Conservation (phyloP, 2,888 invertebrate genomes). For the Lasius platythorax region DNA sequence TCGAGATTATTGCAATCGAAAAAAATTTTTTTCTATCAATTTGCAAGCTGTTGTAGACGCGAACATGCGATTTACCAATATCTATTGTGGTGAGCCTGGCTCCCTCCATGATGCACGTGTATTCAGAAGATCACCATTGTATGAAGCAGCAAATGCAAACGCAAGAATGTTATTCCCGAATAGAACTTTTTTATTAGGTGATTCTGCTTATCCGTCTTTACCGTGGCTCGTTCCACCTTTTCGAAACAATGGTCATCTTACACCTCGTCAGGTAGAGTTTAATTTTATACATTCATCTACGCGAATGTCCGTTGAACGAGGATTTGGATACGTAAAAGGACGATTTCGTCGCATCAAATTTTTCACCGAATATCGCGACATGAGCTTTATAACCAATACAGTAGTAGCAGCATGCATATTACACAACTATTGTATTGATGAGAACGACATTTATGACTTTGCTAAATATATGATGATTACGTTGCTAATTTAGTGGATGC, state of each 20-base stretch:
- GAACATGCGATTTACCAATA: too few species aligned
- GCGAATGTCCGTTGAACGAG: not conserved
- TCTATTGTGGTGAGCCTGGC: too few species aligned
- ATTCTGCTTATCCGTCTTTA: not conserved
- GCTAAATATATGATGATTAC: too few species aligned
- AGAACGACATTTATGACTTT: too few species aligned
- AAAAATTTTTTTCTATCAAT: too few species aligned
- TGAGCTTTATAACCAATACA: not conserved
- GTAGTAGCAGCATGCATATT: not conserved
- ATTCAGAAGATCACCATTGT: not conserved
- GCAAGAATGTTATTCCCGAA: not conserved
- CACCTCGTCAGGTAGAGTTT: not conserved
- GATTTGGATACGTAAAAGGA: not conserved
- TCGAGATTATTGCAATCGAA: too few species aligned
- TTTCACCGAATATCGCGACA: not conserved
- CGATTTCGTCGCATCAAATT: not conserved
- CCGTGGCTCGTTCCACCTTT: not conserved
- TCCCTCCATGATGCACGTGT: too few species aligned
- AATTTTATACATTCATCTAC: not conserved
- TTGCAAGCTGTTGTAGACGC: too few species aligned
- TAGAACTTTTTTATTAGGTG: not conserved
- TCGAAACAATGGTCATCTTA: not conserved
- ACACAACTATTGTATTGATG: too few species aligned
- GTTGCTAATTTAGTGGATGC: too few species aligned
- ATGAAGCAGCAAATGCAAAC: not conserved